These are phyloP conservation scores for Watsonalla binaria DNA, from an alignment of 2,888 invertebrate genomes.

Conservation along the genomic window DNA sequence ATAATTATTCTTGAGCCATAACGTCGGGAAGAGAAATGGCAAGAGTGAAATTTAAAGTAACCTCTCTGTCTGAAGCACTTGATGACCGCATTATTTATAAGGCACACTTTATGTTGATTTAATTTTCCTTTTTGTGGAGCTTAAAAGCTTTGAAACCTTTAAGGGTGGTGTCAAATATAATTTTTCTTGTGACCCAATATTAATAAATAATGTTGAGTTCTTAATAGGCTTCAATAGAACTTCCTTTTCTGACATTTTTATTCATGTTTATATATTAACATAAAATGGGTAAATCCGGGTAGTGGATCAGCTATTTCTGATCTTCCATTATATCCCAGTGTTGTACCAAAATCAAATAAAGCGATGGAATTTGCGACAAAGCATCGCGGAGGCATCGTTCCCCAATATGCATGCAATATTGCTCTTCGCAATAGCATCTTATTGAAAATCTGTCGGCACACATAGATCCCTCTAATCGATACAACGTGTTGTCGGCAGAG, in stretches of 20 bases:
- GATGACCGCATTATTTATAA: conserved; percentile 50
- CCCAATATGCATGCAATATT: background rate
- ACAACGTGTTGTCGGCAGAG: conserved; percentile 1
- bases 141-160: conserved; percentile 17
- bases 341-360: background rate
- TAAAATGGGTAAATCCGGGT: no score
- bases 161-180: conserved; percentile 18
- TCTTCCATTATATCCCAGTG: background rate
- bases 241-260: no score
- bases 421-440: background rate
- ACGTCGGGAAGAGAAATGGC: conserved; percentile 28
- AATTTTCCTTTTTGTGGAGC: conserved; percentile 31
- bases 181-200: background rate
- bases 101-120: conserved; percentile 39
- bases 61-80: conserved; percentile 26
- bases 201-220: background rate
- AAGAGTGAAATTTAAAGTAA: conserved; percentile 40
- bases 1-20: conserved; percentile 44
- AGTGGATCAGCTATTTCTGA: background rate
- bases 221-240: background rate
- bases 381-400: background rate
- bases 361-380: background rate
- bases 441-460: background rate
- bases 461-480: conserved; percentile 3
- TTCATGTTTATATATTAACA: no score